Evolutionary conservation across 2,113 vertebrate species (phyloP).

Genomic region (Megaceryle maxima): DNA sequence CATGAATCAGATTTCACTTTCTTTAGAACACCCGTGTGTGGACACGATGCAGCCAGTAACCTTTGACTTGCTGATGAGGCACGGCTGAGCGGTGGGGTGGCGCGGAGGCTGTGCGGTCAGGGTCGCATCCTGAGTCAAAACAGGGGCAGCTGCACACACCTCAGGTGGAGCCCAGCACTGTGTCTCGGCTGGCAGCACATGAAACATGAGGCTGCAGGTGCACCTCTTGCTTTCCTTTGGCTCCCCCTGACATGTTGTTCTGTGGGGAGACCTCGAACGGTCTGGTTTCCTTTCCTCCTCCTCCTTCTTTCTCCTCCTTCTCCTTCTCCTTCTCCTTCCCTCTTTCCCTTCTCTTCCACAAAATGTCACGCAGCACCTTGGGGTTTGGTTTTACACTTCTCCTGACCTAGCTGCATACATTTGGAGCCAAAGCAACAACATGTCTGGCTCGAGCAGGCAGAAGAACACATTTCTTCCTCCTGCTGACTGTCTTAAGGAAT

Average conservation of each 20-base stretch:
- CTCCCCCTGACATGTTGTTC: accelerated
- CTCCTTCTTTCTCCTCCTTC: too few species aligned
- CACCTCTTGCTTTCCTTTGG: not conserved
- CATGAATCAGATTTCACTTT: not conserved
- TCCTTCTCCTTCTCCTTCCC: not conserved
- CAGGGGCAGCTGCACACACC: not conserved
- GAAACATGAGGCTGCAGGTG: not conserved
- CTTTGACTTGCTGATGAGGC: not conserved
- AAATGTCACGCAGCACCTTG: too few species aligned
- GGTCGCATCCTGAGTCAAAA: not conserved
- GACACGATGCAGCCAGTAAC: not conserved
- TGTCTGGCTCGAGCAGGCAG: too few species aligned
- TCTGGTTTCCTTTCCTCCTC: too few species aligned
- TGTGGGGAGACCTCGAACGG: not conserved
- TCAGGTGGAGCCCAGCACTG: not conserved
- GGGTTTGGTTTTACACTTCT: too few species aligned
- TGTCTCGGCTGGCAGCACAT: accelerated
- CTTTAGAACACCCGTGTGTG: not conserved
- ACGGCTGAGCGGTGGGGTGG: not conserved
- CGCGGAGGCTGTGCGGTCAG: not conserved
- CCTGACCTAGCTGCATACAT: too few species aligned
- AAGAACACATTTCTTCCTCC: too few species aligned
- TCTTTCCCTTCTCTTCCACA: too few species aligned
- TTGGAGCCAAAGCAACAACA: too few species aligned
- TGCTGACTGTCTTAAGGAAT: too few species aligned